Conservation (phyloP, 2,797 vertebrate genomes). For the Hipposideros larvatus region DNA sequence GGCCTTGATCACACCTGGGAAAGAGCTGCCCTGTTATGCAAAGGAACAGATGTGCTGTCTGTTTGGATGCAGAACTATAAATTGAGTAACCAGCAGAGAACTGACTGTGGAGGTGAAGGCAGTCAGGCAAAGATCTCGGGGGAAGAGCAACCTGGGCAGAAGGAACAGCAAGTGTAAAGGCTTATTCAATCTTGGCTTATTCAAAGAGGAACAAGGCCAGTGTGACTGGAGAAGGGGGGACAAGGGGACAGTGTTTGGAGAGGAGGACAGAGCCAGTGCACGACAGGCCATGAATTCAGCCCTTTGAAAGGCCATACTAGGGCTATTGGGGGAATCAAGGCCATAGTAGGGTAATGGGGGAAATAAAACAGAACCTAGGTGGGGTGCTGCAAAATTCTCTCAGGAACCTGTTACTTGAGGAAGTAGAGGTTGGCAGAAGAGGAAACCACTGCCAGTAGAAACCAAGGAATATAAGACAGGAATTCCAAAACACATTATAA, state of each 20-base stretch:
- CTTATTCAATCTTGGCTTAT: neutral
- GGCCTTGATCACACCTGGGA: conserved; percentile 34
- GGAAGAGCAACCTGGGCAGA: neutral
- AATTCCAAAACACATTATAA: neutral
- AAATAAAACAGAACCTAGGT: neutral
- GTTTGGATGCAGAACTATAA: neutral
- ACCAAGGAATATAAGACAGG: conserved; percentile 25
- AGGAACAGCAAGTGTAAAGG: neutral
- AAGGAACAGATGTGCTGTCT: neutral
- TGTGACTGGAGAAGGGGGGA: neutral
- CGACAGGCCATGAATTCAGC: neutral
- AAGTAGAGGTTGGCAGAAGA: neutral
- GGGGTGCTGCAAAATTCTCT: neutral
- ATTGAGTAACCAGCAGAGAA: neutral
- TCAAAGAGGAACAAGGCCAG: neutral
- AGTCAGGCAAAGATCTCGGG: neutral
- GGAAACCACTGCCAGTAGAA: neutral
- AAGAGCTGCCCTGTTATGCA: neutral
- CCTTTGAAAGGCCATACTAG: neutral
- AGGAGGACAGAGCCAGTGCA: neutral
- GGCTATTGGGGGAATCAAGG: neutral
- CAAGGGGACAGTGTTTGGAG: neutral
- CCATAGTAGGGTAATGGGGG: no score
- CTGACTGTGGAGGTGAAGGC: neutral
- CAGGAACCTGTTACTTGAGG: neutral